A percentile compares a stretch with the other conserved stretches of the same genome.
These are phyloP conservation scores for Tinea trinotella DNA, from an alignment of 2,888 invertebrate species.

Conservation along the genomic window DNA sequence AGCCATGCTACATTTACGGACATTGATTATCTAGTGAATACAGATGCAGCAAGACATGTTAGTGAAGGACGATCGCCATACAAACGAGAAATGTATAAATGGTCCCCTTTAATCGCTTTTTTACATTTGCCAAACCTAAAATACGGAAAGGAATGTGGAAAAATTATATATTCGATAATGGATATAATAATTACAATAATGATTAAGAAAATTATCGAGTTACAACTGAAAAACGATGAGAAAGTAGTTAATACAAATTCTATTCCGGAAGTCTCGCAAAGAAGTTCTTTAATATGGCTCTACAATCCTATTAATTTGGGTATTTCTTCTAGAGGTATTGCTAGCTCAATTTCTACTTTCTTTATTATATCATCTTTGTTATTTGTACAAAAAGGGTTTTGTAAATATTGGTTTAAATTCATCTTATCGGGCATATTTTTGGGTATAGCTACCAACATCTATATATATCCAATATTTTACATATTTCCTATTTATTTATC, in stretches of 20 bases:
- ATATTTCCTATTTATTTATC: conserved; percentile 82
- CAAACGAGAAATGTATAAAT: conserved; percentile 91
- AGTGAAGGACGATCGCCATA: conserved; percentile 87
- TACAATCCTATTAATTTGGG: conserved; percentile 94
- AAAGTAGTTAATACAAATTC: not conserved
- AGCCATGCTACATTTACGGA: conserved; percentile 93
- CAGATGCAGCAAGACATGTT: conserved; percentile 91
- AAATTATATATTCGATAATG: conserved; percentile 85
- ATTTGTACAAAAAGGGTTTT: conserved; percentile 66
- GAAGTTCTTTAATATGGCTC: conserved; percentile 79
- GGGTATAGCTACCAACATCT: conserved; percentile 91
- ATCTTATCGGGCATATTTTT: conserved; percentile 81
- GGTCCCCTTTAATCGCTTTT: conserved; percentile 91
- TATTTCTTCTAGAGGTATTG: conserved; percentile 95
- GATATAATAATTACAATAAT: conserved; percentile 85
- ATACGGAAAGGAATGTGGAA: conserved; percentile 82
- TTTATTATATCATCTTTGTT: conserved; percentile 85
- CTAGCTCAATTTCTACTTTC: conserved; percentile 91
- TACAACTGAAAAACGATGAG: conserved; percentile 36
- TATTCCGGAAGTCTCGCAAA: conserved; percentile 33
- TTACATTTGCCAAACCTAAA: conserved; percentile 87
- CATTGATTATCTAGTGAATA: conserved; percentile 96
- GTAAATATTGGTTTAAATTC: conserved; percentile 46
- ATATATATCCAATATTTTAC: conserved; percentile 93
- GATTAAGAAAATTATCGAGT: conserved; percentile 75